Evolutionary conservation across 2,888 invertebrate species (phyloP).

Genomic region (Timema podura): DNA sequence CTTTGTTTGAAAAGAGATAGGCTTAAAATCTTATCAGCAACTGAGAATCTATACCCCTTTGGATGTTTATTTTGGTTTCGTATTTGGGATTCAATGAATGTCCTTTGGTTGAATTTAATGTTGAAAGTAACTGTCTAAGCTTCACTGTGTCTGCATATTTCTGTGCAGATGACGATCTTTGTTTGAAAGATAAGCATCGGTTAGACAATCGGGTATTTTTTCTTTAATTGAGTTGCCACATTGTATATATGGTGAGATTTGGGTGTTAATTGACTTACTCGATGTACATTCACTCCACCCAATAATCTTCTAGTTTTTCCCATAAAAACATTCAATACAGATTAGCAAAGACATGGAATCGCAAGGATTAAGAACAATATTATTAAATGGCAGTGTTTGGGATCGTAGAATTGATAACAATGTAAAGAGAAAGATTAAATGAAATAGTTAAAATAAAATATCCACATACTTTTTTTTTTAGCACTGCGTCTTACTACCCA

Average conservation of each 20-base stretch:
- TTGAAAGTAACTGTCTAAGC: not conserved
- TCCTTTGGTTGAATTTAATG: not conserved
- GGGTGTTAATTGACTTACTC: not conserved
- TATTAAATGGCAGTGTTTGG: too few species aligned
- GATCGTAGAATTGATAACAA: too few species aligned
- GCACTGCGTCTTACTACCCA: too few species aligned
- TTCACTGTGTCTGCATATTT: not conserved
- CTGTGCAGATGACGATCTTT: not conserved
- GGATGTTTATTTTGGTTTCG: not conserved
- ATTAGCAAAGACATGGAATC: too few species aligned
- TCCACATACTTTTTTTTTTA: too few species aligned
- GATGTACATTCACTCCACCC: too few species aligned
- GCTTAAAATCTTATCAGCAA: not conserved
- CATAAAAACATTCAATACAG: too few species aligned
- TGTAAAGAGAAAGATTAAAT: too few species aligned
- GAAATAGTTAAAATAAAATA: too few species aligned
- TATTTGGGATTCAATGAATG: not conserved
- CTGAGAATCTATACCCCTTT: not conserved
- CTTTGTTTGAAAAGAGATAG: conserved; percentile 1
- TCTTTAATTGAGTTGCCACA: not conserved
- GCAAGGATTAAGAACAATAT: too few species aligned
- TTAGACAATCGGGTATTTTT: not conserved
- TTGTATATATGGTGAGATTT: not conserved
- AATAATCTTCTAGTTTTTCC: too few species aligned
- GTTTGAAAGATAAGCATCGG: not conserved